Percentiles rank a stretch among this genome's conserved stretches.
phyloP scores from a whole-genome alignment of 2,797 vertebrate species.

The Sylvia borin region DNA sequence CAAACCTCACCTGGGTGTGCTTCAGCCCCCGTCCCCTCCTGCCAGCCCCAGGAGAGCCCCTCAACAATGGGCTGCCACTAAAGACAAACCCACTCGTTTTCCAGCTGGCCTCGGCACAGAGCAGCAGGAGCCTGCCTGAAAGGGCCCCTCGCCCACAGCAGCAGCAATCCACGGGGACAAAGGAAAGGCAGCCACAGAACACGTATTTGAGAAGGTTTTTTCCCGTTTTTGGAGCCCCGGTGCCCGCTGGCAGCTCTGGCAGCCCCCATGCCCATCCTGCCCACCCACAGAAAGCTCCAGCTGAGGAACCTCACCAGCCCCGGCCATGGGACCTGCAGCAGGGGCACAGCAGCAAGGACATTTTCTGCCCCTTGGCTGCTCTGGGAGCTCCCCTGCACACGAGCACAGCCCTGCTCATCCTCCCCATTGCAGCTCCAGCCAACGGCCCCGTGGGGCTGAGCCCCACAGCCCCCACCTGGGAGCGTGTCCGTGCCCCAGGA shows the following conservation, averaged over 20 bases:
- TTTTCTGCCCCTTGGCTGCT: not conserved
- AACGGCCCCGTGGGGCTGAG: rapidly evolving
- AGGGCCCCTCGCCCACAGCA: not conserved
- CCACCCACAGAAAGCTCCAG: not conserved
- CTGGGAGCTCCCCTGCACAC: rapidly evolving
- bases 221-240: not conserved
- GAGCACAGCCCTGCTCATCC: rapidly evolving
- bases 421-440: rapidly evolving
- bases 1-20: not conserved
- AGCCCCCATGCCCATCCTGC: not conserved
- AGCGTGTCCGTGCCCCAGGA: rapidly evolving
- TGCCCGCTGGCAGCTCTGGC: not conserved
- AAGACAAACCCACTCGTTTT: not conserved
- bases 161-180: not conserved
- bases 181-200: not conserved
- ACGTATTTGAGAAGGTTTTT: not conserved
- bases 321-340: not conserved
- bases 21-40: not conserved
- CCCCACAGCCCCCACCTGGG: rapidly evolving
- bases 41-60: not conserved
- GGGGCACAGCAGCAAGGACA: not conserved
- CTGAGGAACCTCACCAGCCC: not conserved
- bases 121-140: not conserved
- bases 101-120: not conserved
- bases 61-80: not conserved